Base-by-base conservation (phyloP, 2,113 vertebrate species). In the Verasper variegatus region DNA sequence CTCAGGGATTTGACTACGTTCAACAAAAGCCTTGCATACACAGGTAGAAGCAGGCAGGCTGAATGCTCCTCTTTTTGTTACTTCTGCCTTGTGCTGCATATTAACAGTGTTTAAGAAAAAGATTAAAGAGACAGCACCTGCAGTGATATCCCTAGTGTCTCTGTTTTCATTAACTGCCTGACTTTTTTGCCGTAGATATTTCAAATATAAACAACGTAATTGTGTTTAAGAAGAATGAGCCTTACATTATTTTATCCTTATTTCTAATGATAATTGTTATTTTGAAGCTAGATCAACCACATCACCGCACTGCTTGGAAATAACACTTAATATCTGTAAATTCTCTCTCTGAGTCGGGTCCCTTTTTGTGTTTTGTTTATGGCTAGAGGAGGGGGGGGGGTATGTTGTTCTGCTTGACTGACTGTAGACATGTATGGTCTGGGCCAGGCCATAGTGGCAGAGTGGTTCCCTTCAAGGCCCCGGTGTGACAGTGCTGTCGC, bases 331-430 rank as follows among this genome's bases (percentile, higher is more conserved):
- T 70, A 9, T 51, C 13, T 18, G 5, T 47, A 51, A 14, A 14
- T 9, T 11, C 6, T 52, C 20, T 54, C 20, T n/a, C 51, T 10
- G 51, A 42, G 62, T 57, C 26, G 47, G n/a, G 60, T 57, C 74
- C 9, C 24, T 71, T 35, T 63, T 57, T 51, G 1, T 47, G n/a
- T 47, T 69, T 47, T 71, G 58, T 74, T 82, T 27, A 62, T 75
- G 24, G 78, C 49, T 76, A 9, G 54, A 62, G 71, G 67, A 84
- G 31, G 31, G 31, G 5, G 31, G 62, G 74, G 52, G 67, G 76
- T 59, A 71, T 86, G 73, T 78, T 64, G 90, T 90, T 94, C 89
- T 83, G 89, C 91, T 83, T 85, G 90, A 87, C 21, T 88, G 80
- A 71, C 59, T 54, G 45, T 63, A 83, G 89, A 89, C 86, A 86